These are phyloP conservation scores for Lepilemur ruficaudatus DNA, from an alignment of 2,797 vertebrate species.

Conservation along the genomic window DNA sequence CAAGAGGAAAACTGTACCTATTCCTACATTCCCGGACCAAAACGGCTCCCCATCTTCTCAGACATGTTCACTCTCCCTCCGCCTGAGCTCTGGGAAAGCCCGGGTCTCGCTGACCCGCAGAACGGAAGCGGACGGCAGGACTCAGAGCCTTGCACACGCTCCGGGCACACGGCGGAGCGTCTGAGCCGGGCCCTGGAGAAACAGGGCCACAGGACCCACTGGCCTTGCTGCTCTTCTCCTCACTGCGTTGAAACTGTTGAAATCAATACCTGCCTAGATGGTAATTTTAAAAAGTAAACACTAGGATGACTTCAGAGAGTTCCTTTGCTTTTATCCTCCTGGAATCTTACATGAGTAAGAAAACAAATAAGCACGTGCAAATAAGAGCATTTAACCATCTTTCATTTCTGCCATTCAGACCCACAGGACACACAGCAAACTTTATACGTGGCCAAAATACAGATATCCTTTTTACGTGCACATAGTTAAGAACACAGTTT, in stretches of 20 bases:
- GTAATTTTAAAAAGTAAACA: not conserved
- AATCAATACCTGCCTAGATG: not conserved
- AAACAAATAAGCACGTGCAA: not conserved
- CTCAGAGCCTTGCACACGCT: accelerated
- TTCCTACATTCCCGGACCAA: not conserved
- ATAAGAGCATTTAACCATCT: not conserved
- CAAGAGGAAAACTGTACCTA: not conserved
- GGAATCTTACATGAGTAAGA: not conserved
- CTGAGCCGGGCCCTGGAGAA: not conserved
- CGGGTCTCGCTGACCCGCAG: not conserved
- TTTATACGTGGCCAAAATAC: not conserved
- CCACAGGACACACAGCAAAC: not conserved
- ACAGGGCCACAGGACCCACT: not conserved
- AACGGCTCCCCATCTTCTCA: not conserved
- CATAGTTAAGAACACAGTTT: not conserved
- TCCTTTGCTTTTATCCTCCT: not conserved
- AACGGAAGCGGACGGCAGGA: not conserved
- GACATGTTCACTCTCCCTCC: not conserved
- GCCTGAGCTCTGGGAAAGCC: not conserved
- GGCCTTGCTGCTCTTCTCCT: not conserved
- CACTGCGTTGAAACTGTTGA: not conserved
- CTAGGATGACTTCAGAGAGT: not conserved
- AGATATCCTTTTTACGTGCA: not conserved
- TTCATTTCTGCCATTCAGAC: not conserved
- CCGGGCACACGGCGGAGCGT: not conserved